Percentiles rank a stretch among this genome's conserved stretches.
These are phyloP conservation scores for Epinephelus lanceolatus DNA, from an alignment of 2,113 vertebrate species.

Conservation along the genomic window DNA sequence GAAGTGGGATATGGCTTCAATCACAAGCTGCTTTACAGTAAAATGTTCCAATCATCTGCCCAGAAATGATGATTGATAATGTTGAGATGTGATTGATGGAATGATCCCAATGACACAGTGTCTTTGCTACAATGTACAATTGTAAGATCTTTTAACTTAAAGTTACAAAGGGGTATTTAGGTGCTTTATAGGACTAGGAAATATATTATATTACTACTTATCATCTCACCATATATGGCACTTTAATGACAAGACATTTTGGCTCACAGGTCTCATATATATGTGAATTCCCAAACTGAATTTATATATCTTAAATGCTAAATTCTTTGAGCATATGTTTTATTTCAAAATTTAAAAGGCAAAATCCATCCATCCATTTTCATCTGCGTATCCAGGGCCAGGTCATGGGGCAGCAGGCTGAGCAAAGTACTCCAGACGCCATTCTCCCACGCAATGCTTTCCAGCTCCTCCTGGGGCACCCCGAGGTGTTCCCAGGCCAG, in stretches of 20 bases:
- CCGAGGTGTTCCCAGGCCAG: no score
- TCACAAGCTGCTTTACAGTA: not conserved
- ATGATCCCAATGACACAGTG: not conserved
- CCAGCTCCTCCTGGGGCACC: no score
- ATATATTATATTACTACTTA: not conserved
- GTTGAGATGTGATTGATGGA: not conserved
- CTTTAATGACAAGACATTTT: not conserved
- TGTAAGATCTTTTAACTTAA: not conserved
- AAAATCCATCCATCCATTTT: no score
- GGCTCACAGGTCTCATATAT: not conserved
- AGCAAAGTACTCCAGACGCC: no score
- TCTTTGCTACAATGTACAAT: not conserved
- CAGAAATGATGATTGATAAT: not conserved
- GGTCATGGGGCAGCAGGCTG: no score
- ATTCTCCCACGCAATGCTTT: no score
- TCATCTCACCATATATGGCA: not conserved
- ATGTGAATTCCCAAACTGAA: no score
- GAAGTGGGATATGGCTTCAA: constrained; percentile 17
- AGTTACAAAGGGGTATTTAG: not conserved
- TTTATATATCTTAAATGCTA: no score
- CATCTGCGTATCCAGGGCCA: no score
- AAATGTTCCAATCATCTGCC: not conserved
- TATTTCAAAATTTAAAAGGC: no score
- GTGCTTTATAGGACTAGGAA: not conserved
- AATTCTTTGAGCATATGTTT: no score